Percentiles rank a stretch among this genome's conserved stretches.
Evolutionary conservation across 2,888 invertebrate genomes (phyloP).

Genomic region (Ariolimax columbianus): DNA sequence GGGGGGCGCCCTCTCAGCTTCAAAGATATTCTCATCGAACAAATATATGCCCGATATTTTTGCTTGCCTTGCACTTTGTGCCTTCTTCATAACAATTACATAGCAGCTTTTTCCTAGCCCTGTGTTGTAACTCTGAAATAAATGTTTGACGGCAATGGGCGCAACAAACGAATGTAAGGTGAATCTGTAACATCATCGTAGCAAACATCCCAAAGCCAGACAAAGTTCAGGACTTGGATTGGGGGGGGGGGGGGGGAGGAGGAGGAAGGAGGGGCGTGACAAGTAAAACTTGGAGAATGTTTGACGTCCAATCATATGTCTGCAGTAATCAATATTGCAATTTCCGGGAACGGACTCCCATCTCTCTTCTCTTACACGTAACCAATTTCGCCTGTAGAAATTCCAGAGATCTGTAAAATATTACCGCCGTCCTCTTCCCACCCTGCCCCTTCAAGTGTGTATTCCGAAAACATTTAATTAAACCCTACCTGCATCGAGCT

Average conservation of each 20-base stretch:
- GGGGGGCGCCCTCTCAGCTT: no score
- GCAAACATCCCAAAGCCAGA: neutral
- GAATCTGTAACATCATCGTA: neutral
- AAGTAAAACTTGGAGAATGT: slow-evolving; percentile 19
- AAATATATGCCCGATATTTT: neutral
- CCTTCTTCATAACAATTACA: neutral
- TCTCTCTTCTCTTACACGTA: slow-evolving; percentile 5
- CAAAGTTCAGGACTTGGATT: neutral
- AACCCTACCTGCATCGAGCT: neutral
- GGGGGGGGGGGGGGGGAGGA: neutral
- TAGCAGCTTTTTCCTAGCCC: neutral
- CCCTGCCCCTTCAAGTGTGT: neutral
- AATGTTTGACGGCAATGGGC: neutral
- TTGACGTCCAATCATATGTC: slow-evolving; percentile 36
- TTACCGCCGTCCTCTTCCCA: neutral
- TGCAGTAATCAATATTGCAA: slow-evolving; percentile 44
- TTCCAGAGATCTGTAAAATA: neutral
- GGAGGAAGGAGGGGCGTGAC: neutral
- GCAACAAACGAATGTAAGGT: neutral
- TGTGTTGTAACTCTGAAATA: neutral
- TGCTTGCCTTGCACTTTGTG: neutral
- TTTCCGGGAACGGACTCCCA: slow-evolving; percentile 16
- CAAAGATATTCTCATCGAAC: neutral
- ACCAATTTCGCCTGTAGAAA: neutral
- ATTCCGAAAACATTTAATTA: neutral